A percentile compares a stretch with the other conserved stretches of the same genome.
phyloP scores from a whole-genome alignment of 2,113 vertebrate species.

The Centropus unirufus region DNA sequence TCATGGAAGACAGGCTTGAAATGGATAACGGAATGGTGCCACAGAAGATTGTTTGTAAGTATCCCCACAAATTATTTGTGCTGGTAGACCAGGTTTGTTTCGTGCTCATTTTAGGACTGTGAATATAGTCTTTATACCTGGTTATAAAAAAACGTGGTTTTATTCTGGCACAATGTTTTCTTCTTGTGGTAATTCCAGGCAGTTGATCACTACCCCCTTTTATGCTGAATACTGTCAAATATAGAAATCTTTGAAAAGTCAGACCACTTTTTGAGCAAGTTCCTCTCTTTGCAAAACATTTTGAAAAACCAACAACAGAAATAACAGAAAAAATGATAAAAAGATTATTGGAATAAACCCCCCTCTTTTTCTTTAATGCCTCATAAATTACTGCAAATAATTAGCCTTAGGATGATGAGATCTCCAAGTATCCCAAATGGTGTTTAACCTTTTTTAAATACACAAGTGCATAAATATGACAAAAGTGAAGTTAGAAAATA shows the following conservation, averaged over 20 bases:
- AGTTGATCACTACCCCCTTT: not conserved
- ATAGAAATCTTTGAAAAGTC: not conserved
- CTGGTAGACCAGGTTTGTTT: not conserved
- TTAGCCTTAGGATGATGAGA: not conserved
- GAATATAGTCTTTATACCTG: rapidly evolving
- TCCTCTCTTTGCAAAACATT: not conserved
- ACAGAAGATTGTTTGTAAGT: constrained; percentile 92
- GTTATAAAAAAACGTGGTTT: rapidly evolving
- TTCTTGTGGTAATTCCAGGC: not conserved
- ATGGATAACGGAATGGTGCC: constrained; percentile 90
- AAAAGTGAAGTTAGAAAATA: not conserved
- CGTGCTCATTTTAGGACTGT: not conserved
- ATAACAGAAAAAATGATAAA: not conserved
- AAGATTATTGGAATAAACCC: not conserved
- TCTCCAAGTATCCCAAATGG: not conserved
- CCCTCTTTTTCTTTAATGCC: not conserved
- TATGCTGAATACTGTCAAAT: not conserved
- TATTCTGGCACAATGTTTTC: not conserved
- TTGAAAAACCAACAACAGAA: not conserved
- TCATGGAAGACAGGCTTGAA: constrained; percentile 90
- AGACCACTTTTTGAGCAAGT: not conserved
- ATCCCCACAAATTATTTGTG: not conserved
- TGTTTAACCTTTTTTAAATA: not conserved
- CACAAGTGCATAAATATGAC: not conserved
- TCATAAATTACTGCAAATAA: not conserved